These are phyloP conservation scores for Rhagoletis zephyria DNA, from an alignment of 1,140 invertebrate species.

Conservation along the genomic window DNA sequence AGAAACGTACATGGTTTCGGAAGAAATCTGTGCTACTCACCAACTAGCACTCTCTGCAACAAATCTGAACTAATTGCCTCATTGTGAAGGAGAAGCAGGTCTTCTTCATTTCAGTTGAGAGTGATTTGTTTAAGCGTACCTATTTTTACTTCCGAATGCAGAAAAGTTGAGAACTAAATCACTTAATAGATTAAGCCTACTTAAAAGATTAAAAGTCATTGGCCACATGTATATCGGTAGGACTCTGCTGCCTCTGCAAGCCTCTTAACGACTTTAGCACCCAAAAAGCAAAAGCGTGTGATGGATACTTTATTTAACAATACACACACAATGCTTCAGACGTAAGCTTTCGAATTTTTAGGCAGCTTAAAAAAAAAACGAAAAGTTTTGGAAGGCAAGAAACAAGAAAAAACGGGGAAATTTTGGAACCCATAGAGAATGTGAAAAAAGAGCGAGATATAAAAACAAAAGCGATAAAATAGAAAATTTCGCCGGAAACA, in stretches of 20 bases:
- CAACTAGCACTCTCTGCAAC: neutral
- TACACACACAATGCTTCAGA: neutral
- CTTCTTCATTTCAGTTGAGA: neutral
- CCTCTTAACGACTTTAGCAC: neutral
- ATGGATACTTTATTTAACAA: neutral
- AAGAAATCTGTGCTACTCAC: no score
- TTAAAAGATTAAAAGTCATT: constrained; percentile 59
- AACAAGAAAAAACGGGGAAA: neutral
- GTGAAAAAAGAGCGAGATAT: neutral
- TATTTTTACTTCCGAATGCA: neutral
- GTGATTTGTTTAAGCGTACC: neutral
- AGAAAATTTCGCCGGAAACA: neutral
- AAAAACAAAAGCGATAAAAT: constrained; percentile 28
- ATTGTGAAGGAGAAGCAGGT: no score
- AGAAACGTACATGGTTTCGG: no score
- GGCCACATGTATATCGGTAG: constrained; percentile 31
- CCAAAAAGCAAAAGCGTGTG: neutral
- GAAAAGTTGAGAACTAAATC: constrained; percentile 55
- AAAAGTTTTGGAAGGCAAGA: neutral
- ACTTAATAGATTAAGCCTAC: constrained; percentile 58
- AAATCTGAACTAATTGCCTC: neutral
- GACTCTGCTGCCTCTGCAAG: neutral
- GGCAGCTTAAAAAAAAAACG: constrained; percentile 18
- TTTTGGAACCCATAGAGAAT: neutral
- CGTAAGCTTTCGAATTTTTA: neutral